Base-by-base conservation (phyloP, 2,797 vertebrate species). In the Rhabdomys pumilio region DNA sequence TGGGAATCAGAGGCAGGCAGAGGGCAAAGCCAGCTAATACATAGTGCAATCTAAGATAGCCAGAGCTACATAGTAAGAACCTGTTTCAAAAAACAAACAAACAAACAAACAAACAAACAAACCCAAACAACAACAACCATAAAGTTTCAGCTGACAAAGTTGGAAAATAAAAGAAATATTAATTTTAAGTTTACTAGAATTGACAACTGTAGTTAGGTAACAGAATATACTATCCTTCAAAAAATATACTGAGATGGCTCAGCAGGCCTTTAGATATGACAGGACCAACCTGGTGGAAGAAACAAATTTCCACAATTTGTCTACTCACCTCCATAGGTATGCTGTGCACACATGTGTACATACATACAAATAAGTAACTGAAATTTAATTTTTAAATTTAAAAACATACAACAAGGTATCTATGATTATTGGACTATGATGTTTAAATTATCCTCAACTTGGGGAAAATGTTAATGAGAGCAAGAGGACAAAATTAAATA, bases 401-500 rank as follows among this genome's bases (percentile, higher is more conserved):
- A 47, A 82, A 47, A 65, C 82, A 57, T 87, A 41, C 4, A 38
- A 41, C 24, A 38, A 73, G 11, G 8, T 75, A 85, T 53, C 50
- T 65, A 90, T 6, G 2, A 57, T 15, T 84, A 88, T 81, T 63
- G 44, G 20, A 44, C 38, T 73, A 29, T 90, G 19, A 91, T 50
- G 1, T 77, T 59, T 69, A 85, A 92, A 44, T 83, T 65, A 91
- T 47, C 57, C 20, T 84, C 77, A 96, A 50, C 20, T 77, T 89
- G 59, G 8, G 13, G n/a, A 77, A 89, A 44, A 76, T 63, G 6
- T 44, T 14, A 76, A 91, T 83, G 55, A 95, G 7, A 90, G 5
- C 13, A 69, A 92, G 69, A 85, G 13, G 44, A n/a, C 15, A 88
- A 94, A 88, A 92, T 84, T 6, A 95, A 87, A 53, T 59, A 55